Percentiles rank a stretch among this genome's conserved stretches.
Evolutionary conservation across 2,888 invertebrate species (phyloP).

Genomic region (Toxonevra muliebris): DNA sequence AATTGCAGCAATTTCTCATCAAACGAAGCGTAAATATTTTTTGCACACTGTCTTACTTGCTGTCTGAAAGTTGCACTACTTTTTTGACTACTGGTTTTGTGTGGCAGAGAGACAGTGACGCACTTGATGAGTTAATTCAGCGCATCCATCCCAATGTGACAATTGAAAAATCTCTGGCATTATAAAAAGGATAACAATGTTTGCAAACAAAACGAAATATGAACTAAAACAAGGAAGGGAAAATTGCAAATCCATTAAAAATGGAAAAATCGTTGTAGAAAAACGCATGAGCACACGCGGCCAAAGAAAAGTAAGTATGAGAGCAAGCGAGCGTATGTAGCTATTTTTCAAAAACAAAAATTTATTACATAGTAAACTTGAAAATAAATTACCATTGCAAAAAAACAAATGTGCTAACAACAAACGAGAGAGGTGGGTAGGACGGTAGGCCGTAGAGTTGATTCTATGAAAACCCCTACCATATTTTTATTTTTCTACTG

Average conservation of each 20-base stretch:
- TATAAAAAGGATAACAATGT: conserved; percentile 29
- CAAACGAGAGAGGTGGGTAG: not conserved
- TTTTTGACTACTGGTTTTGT: not conserved
- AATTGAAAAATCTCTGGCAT: conserved; percentile 56
- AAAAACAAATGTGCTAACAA: conserved; percentile 20
- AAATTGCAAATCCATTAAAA: conserved; percentile 15
- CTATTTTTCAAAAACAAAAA: conserved; percentile 8
- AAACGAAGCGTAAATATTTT: conserved; percentile 26
- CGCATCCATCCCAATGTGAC: conserved; percentile 45
- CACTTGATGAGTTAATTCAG: conserved; percentile 53
- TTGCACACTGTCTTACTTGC: not conserved
- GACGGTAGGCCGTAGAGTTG: no score
- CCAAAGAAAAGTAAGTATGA: no score
- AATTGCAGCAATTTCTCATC: conserved; percentile 32
- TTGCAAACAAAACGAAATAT: conserved; percentile 40
- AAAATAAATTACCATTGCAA: no score
- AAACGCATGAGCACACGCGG: no score
- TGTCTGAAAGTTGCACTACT: not conserved
- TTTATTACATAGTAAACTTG: no score
- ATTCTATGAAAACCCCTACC: no score
- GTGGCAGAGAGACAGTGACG: conserved; percentile 4
- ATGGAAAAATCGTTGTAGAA: not conserved
- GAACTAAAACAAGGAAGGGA: not conserved
- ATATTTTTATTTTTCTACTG: not conserved
- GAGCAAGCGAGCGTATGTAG: not conserved